Evolutionary conservation across 2,888 invertebrate species (phyloP).

Genomic region (Eupithecia abbreviata): DNA sequence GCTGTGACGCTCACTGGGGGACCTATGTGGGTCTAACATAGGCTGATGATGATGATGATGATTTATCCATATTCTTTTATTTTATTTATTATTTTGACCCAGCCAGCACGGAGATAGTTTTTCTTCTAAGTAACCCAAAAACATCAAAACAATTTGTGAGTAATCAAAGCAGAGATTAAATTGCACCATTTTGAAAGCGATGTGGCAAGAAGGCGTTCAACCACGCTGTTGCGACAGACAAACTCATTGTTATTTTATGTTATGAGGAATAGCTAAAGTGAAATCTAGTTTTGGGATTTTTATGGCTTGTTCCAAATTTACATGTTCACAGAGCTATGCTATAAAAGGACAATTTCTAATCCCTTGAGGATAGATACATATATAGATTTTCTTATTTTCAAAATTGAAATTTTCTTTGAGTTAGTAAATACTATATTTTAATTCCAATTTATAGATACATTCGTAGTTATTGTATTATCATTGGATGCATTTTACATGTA

Average conservation of each 20-base stretch:
- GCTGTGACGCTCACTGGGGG: too few species aligned
- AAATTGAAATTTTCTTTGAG: too few species aligned
- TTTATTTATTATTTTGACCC: not conserved
- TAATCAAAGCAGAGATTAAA: constrained; percentile 23
- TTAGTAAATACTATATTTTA: too few species aligned
- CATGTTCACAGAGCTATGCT: not conserved
- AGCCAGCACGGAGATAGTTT: not conserved
- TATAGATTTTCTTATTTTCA: too few species aligned
- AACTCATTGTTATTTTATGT: constrained; percentile 22
- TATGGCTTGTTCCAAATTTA: not conserved
- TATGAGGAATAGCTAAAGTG: not conserved
- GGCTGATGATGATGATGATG: too few species aligned
- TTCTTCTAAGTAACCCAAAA: constrained; percentile 3
- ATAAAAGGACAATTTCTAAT: too few species aligned
- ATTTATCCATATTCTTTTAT: too few species aligned
- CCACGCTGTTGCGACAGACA: constrained; percentile 28
- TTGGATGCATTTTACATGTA: too few species aligned
- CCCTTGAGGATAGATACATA: too few species aligned
- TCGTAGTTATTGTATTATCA: too few species aligned
- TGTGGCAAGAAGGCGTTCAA: constrained; percentile 28
- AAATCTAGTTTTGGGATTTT: not conserved
- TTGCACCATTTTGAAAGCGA: constrained; percentile 35
- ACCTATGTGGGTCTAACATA: too few species aligned
- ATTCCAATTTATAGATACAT: too few species aligned
- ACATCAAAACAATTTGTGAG: constrained; percentile 14